Conservation (phyloP, 2,797 vertebrate species). For the Bovichtus variegatus region DNA sequence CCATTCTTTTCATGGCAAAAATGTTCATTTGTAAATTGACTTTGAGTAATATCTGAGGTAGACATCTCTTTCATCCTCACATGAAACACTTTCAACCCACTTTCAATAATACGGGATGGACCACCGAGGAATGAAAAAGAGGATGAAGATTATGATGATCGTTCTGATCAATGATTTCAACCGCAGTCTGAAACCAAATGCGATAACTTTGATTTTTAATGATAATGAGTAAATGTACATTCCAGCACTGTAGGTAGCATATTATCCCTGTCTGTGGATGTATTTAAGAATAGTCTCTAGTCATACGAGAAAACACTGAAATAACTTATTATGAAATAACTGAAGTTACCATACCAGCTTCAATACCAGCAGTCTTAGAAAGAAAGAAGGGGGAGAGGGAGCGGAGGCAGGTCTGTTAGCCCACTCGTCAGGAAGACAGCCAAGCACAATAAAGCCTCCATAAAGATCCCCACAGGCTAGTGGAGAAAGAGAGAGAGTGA, state of each 20-base stretch:
- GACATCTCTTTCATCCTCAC: background rate
- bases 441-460: conserved; percentile 61
- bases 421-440: conserved; percentile 51
- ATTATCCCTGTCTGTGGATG: background rate
- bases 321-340: background rate
- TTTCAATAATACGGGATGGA: background rate
- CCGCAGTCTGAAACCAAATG: background rate
- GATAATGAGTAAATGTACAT: background rate
- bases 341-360: too few species aligned
- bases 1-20: background rate
- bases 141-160: background rate
- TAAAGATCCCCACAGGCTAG: conserved; percentile 40
- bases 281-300: background rate
- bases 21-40: background rate
- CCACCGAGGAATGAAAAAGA: background rate
- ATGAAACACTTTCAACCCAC: background rate
- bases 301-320: background rate
- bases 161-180: background rate
- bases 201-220: background rate
- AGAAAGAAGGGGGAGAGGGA: background rate
- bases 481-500: conserved; percentile 19
- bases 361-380: too few species aligned
- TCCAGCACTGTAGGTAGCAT: background rate
- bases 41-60: background rate
- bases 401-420: conserved; percentile 24